A percentile compares a stretch with the other conserved stretches of the same genome.
Evolutionary conservation across 2,113 vertebrate species (phyloP).

Genomic region (Grammomys surdaster): DNA sequence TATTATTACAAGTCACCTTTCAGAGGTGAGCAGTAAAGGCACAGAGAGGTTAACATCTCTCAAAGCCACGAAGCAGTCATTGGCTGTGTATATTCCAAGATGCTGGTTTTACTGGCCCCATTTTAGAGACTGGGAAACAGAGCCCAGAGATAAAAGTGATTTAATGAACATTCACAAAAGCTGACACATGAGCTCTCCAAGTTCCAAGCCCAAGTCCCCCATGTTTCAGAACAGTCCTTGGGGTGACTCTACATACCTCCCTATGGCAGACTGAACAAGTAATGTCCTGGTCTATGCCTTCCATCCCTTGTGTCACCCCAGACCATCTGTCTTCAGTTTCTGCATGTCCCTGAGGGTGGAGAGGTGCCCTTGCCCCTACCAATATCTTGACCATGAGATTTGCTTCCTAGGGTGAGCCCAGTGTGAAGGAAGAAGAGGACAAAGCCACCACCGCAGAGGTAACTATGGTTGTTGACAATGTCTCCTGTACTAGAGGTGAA

Average conservation of each 20-base stretch:
- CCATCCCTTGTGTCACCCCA: background rate
- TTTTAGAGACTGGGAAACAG: background rate
- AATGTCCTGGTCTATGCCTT: fast-evolving
- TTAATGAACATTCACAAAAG: background rate
- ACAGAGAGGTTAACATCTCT: background rate
- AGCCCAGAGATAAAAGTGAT: background rate
- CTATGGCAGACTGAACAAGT: background rate
- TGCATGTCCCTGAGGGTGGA: background rate
- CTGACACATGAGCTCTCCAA: fast-evolving
- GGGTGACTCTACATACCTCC: background rate
- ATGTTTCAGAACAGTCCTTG: background rate
- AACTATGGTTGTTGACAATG: constrained; percentile 54
- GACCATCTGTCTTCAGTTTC: background rate
- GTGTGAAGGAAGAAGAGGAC: constrained; percentile 91
- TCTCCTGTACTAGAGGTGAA: background rate
- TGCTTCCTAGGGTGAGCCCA: constrained; percentile 89
- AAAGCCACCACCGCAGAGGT: constrained; percentile 84
- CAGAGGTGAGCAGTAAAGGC: background rate
- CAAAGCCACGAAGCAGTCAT: background rate
- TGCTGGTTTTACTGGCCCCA: background rate
- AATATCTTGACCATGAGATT: background rate
- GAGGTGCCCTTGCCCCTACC: fast-evolving
- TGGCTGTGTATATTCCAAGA: background rate
- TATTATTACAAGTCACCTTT: background rate
- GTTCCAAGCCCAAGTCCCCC: too few relatives aligned